Percentiles rank a stretch among this genome's conserved stretches.
Evolutionary conservation across 2,797 vertebrate genomes (phyloP).

Genomic region (Clarias pachynema): DNA sequence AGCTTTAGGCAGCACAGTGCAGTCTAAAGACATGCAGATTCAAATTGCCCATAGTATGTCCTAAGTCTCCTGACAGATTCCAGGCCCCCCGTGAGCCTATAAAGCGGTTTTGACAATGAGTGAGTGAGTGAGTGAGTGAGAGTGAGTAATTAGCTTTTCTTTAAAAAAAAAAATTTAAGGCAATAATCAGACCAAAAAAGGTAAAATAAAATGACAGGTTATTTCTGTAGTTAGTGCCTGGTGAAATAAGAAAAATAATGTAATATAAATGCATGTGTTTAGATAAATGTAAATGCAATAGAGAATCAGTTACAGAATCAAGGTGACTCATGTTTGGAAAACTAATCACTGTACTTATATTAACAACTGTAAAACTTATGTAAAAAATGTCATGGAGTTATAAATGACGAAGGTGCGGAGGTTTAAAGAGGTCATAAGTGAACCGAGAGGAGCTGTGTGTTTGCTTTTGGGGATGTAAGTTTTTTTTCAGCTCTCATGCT

Average conservation of each 20-base stretch:
- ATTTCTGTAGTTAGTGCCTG: not conserved
- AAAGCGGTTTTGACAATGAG: too few species aligned
- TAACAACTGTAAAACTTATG: not conserved
- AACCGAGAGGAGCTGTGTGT: slow-evolving; percentile 17
- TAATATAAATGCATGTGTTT: not conserved
- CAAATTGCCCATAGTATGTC: too few species aligned
- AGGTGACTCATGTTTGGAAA: not conserved
- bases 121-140: too few species aligned
- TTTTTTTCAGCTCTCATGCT: not conserved
- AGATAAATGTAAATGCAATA: not conserved
- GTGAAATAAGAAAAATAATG: not conserved
- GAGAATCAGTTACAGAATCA: not conserved
- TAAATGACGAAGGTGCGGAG: slow-evolving; percentile 8
- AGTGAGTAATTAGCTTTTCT: not conserved
- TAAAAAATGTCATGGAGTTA: not conserved
- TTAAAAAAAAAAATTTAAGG: not conserved
- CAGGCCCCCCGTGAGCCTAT: too few species aligned
- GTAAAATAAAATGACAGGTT: not conserved
- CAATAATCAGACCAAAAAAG: not conserved
- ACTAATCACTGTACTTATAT: not conserved
- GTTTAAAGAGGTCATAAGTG: not conserved
- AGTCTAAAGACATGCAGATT: too few species aligned
- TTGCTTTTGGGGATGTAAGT: slow-evolving; percentile 42
- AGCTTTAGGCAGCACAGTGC: too few species aligned
- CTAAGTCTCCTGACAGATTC: too few species aligned